Evolutionary conservation across 2,797 vertebrate species (phyloP), one percentile per base, ranked within the genome.

Genomic region (Eulemur albifrons): DNA sequence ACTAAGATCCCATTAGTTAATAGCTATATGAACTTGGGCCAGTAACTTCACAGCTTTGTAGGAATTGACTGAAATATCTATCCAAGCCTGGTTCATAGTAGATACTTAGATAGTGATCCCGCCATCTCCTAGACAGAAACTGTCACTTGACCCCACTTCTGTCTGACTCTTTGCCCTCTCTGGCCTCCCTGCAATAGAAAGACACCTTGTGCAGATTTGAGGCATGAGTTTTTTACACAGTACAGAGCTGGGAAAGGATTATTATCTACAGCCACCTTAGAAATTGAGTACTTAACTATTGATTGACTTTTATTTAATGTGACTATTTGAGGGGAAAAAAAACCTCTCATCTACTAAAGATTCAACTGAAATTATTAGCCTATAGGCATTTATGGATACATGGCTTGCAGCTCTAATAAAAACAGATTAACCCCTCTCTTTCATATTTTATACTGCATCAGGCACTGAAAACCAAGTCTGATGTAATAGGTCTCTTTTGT

Each of bases 351-450:
- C 67, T 93, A 84, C 76, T 93, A 97, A 97, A 97, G 93, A 81
- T 97, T 95, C 92, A 73, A 88, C 96, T 98, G 96, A 96, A 98
- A 98, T 97, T 96, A 98, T 98, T 98, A 97, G 92, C 92, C 95
- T 96, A 93, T 63, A 98, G 97, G 96, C 93, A 98, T 97, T 98
- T 94, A 93, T 87, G 95, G 83, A 95, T 97, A 92, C 86, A 90
- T 84, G 95, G 90, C 93, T 94, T 93, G 91, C 93, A 95, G 92
- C 96, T 95, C 82, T 93, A 48, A 94, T 96, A 97, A 97, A 98
- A 98, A 97, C 75, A 87, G 97, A 95, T 96, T 97, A 97, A 91
- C 94, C 90, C 94, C 94, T 96, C 69, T 95, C 95, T 97, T 98
- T 97, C 97, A 96, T 88, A 97, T 96, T 97, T 97, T 96, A 94